Percentiles rank a stretch among this genome's conserved stretches.
Conservation (phyloP, 30 jellyfish, hydroid and myxozoan species). For the Clytia hemisphaerica region DNA sequence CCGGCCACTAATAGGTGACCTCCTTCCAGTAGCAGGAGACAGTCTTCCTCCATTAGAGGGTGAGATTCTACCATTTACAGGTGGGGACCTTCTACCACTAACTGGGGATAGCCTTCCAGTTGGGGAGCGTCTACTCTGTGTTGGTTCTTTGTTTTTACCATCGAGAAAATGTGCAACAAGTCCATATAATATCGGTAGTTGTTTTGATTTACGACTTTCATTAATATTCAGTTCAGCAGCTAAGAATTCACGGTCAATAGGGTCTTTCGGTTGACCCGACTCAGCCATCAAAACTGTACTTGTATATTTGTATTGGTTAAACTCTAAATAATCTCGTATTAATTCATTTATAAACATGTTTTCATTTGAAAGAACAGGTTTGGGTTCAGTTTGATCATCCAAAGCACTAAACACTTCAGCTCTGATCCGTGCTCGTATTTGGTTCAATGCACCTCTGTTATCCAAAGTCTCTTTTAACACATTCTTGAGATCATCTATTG, state of each 20-base stretch:
- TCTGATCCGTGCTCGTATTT: slow-evolving; percentile 90
- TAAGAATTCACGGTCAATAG: slow-evolving; percentile 54
- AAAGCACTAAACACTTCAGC: slow-evolving; percentile 94
- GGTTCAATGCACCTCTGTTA: slow-evolving; percentile 74
- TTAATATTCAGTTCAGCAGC: slow-evolving; percentile 55
- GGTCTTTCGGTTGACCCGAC: slow-evolving; percentile 82
- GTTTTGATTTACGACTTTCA: slow-evolving; percentile 23
- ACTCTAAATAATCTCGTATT: slow-evolving; percentile 77
- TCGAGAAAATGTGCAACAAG: slow-evolving; percentile 51
- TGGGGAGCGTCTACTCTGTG: not conserved
- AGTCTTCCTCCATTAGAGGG: too few species aligned
- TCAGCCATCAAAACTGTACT: slow-evolving; percentile 73
- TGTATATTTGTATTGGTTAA: slow-evolving; percentile 73
- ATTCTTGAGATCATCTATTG: slow-evolving; percentile 59
- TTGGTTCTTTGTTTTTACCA: not conserved
- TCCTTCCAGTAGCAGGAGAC: too few species aligned
- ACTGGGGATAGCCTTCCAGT: not conserved
- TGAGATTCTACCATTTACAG: too few species aligned
- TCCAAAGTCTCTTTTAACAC: slow-evolving; percentile 91
- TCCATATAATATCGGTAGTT: slow-evolving; percentile 62
- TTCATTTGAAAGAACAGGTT: slow-evolving; percentile 85
- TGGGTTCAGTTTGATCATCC: slow-evolving; percentile 74
- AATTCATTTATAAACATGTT: slow-evolving; percentile 75
- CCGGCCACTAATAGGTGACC: too few species aligned
- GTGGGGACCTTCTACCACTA: too few species aligned